Evolutionary conservation across 2,888 invertebrate genomes (phyloP).

Genomic region (Tolmerus cingulatus): DNA sequence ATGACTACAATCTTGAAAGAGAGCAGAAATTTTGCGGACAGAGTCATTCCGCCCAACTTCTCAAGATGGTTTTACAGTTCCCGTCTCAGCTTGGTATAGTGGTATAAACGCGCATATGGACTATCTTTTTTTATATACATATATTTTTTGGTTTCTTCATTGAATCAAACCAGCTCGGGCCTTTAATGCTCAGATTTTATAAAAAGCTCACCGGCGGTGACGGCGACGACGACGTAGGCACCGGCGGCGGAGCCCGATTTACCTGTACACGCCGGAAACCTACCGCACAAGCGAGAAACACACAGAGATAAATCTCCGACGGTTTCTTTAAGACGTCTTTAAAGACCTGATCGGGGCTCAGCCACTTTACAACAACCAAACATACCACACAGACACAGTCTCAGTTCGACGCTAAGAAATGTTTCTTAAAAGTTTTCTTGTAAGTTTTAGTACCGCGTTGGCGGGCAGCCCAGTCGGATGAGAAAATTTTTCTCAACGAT

Average conservation of each 20-base stretch:
- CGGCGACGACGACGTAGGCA: background rate
- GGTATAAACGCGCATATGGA: background rate
- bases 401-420: background rate
- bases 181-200: background rate
- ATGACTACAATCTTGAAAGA: background rate
- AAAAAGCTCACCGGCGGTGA: background rate
- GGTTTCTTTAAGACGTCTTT: background rate
- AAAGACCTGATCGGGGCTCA: background rate
- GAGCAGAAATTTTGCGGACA: background rate
- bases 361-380: background rate
- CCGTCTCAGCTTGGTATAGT: background rate
- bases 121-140: background rate
- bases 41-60: conserved; percentile 23
- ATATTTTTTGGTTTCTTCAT: background rate
- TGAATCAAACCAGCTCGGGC: background rate
- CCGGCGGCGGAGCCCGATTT: background rate
- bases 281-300: background rate
- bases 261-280: background rate
- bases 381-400: background rate
- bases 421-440: conserved; percentile 7
- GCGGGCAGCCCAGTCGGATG: conserved; percentile 50
- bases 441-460: conserved; percentile 50
- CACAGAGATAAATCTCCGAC: background rate
- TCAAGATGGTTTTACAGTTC: background rate
- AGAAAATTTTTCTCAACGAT: conserved; percentile 14